Percentiles rank a stretch among this genome's conserved stretches.
Conservation (phyloP, 1,140 invertebrate genomes). For the Aleiodes sp. region DNA sequence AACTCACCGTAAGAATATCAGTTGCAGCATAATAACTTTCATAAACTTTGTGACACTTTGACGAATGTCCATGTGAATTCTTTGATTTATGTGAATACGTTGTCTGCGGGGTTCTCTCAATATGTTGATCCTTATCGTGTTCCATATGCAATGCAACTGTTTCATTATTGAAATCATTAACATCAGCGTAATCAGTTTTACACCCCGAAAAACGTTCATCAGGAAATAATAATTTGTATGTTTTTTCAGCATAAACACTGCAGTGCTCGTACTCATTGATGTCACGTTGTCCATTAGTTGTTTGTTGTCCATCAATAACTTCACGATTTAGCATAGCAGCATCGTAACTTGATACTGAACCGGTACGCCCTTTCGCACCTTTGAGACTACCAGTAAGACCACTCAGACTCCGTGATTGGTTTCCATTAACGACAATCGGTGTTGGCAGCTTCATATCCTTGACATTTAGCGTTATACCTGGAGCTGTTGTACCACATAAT, state of each 20-base stretch:
- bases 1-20: slow-evolving; percentile 75
- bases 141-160: slow-evolving; percentile 30
- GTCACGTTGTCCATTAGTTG: slow-evolving; percentile 38
- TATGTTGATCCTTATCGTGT: slow-evolving; percentile 44
- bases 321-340: slow-evolving; percentile 18
- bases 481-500: slow-evolving; percentile 60
- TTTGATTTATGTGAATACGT: slow-evolving; percentile 48
- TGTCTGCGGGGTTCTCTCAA: slow-evolving; percentile 39
- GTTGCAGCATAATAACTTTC: slow-evolving; percentile 78
- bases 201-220: slow-evolving; percentile 50
- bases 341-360: slow-evolving; percentile 31
- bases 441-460: slow-evolving; percentile 73
- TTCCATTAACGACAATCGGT: slow-evolving; percentile 70
- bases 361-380: slow-evolving; percentile 55
- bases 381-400: slow-evolving; percentile 37
- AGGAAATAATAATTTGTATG: slow-evolving; percentile 53
- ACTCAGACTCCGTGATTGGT: slow-evolving; percentile 55
- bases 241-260: slow-evolving; percentile 53
- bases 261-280: slow-evolving; percentile 50
- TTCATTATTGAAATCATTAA: slow-evolving; percentile 52
- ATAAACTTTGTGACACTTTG: slow-evolving; percentile 59
- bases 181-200: slow-evolving; percentile 49
- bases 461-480: slow-evolving; percentile 72
- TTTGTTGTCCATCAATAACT: not conserved
- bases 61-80: slow-evolving; percentile 42